Percentiles rank a stretch among this genome's conserved stretches.
Evolutionary conservation across 2,797 vertebrate species (phyloP).

Genomic region (Mallotus villosus): DNA sequence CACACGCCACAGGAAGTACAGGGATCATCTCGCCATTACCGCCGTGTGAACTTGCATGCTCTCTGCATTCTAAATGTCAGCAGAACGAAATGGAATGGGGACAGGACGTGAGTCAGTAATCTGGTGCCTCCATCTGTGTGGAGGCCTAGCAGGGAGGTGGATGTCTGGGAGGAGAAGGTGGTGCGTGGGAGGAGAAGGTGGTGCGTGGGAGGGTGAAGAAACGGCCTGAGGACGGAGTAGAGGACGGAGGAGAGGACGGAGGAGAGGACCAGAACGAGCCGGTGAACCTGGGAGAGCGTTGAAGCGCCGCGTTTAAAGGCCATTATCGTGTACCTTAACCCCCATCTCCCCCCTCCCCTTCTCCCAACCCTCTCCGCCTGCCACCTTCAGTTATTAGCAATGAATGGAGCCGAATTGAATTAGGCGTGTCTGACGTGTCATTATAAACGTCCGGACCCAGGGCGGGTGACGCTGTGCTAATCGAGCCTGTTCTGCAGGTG

Average conservation of each 20-base stretch:
- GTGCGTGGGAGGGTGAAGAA: background rate
- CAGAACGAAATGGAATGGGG: background rate
- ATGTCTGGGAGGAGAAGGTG: constrained; percentile 8
- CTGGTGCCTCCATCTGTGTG: background rate
- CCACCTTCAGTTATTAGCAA: constrained; percentile 36
- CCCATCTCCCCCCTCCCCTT: background rate
- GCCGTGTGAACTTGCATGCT: background rate
- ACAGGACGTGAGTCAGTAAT: background rate
- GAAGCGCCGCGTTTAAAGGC: background rate
- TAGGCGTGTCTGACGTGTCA: constrained; percentile 43
- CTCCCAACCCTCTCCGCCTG: background rate
- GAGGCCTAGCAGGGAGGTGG: background rate
- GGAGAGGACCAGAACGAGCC: background rate
- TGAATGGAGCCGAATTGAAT: constrained; percentile 38
- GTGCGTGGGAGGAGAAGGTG: constrained; percentile 10
- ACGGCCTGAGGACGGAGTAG: constrained; percentile 1
- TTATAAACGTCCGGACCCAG: constrained; percentile 44
- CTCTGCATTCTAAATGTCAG: background rate
- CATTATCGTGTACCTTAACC: background rate
- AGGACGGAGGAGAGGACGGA: background rate
- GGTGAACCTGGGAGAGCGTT: background rate
- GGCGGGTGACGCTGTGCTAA: constrained; percentile 43
- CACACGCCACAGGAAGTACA: too few relatives aligned
- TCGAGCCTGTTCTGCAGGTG: constrained; percentile 42
- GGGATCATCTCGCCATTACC: too few relatives aligned